Evolutionary conservation across 2,888 invertebrate species (phyloP), one percentile per base, ranked within the genome.

Genomic region (Caenorhabditis sp.): DNA sequence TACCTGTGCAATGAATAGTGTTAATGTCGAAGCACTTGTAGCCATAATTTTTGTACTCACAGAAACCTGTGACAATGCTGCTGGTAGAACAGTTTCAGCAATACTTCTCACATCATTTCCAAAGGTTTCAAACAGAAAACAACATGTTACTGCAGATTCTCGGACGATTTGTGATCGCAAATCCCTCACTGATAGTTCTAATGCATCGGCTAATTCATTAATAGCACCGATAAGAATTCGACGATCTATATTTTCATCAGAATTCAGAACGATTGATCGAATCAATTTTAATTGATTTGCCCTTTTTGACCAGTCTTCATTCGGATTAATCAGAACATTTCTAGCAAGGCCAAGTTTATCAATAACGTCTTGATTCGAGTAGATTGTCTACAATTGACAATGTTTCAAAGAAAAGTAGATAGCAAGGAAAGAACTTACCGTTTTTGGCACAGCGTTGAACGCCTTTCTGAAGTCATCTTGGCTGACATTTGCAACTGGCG

Each of bases 401-500:
- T n/a, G n/a, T n/a, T n/a, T n/a, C n/a, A n/a, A n/a, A n/a, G n/a
- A n/a, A n/a, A n/a, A n/a, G n/a, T n/a, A n/a, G n/a, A n/a, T n/a
- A n/a, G n/a, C n/a, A n/a, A n/a, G n/a, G n/a, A n/a, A n/a, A n/a
- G n/a, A n/a, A 31, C 5, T 66, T 38, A 69, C 69, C 12, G 62
- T 68, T n/a, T 77, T 75, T 0, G 79, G 77, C 1, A 77, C 79
- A 5, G 70, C 67, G 5, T 21, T 52, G 43, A 79, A 79, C 1
- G 67, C 56, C 59, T 72, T 75, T 27, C 68, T 57, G 50, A 79
- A 67, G 43, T 79, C 79, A 12, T 79, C 79, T 27, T 72, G 63
- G 31, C 67, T 70, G 1, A 79, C 70, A 3, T 57, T 61, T 23
- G 61, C 63, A 17, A 60, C 66, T 14, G 69, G 73, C 14, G 72